phyloP scores from a whole-genome alignment of 1,140 invertebrate species.

The Bombus confusus region DNA sequence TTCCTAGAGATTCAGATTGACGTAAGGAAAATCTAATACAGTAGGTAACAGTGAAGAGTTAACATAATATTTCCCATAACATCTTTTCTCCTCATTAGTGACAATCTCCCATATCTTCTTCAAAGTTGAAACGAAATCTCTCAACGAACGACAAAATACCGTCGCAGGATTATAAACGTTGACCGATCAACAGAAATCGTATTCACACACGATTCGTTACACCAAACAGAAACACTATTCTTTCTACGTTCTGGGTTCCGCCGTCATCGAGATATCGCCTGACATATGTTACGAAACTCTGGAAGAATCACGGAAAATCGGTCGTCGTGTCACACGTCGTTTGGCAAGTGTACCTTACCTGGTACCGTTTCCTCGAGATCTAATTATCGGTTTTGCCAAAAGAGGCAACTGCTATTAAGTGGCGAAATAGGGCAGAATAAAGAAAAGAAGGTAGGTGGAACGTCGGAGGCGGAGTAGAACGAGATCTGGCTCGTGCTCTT shows the following conservation, averaged over 20 bases:
- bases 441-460: not conserved
- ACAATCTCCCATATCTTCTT: no score
- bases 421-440: constrained; percentile 48
- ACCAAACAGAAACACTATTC: no score
- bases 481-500: not conserved
- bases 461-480: not conserved
- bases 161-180: no score
- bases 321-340: not conserved
- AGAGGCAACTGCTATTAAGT: not conserved
- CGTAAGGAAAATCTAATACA: no score
- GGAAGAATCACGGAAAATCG: not conserved
- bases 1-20: no score
- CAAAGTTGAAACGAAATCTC: no score
- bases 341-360: not conserved
- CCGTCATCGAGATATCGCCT: not conserved
- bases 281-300: not conserved
- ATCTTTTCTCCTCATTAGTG: no score
- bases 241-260: no score
- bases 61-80: no score
- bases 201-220: not conserved
- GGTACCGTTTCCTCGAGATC: not conserved
- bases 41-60: no score
- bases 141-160: not conserved
- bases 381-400: not conserved
- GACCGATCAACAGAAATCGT: not conserved